A percentile compares a stretch with the other conserved stretches of the same genome.
These are phyloP conservation scores for Holothuria glaberrima DNA, from an alignment of 35 echinoderm and acorn worm species.

Conservation along the genomic window DNA sequence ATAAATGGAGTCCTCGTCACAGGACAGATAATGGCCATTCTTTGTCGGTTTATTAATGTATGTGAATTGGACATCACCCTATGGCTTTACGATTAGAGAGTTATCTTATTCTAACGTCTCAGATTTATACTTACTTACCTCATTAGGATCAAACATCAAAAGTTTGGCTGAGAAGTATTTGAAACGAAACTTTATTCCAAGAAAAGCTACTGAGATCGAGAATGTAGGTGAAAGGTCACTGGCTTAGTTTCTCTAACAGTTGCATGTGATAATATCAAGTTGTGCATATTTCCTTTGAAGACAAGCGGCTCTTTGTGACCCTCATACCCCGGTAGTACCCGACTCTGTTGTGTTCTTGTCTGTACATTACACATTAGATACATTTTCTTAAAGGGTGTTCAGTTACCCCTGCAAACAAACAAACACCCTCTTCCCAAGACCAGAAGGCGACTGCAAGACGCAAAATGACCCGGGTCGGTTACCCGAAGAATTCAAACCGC, in stretches of 20 bases:
- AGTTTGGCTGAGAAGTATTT: too few species aligned
- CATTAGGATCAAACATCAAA: too few species aligned
- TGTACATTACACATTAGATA: conserved; percentile 26
- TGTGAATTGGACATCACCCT: too few species aligned
- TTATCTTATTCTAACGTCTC: too few species aligned
- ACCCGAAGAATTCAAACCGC: conserved; percentile 40
- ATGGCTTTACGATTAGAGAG: too few species aligned
- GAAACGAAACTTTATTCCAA: too few species aligned
- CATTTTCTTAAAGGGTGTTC: neutral
- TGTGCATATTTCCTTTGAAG: neutral
- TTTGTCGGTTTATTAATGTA: too few species aligned
- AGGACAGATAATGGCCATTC: too few species aligned
- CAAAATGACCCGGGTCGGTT: conserved; percentile 37
- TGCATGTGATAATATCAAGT: neutral
- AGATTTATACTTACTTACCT: too few species aligned
- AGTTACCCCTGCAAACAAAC: conserved; percentile 42
- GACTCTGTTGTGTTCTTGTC: neutral
- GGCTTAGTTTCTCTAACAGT: neutral
- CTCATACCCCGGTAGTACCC: neutral
- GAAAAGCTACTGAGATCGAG: too few species aligned
- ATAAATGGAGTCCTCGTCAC: too few species aligned
- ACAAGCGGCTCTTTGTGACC: neutral
- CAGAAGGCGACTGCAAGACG: conserved; percentile 29
- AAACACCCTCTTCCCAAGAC: conserved; percentile 13
- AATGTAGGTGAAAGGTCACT: neutral